Evolutionary conservation across 2,888 invertebrate species (phyloP).

Genomic region (Hofmannophila pseudospretella): DNA sequence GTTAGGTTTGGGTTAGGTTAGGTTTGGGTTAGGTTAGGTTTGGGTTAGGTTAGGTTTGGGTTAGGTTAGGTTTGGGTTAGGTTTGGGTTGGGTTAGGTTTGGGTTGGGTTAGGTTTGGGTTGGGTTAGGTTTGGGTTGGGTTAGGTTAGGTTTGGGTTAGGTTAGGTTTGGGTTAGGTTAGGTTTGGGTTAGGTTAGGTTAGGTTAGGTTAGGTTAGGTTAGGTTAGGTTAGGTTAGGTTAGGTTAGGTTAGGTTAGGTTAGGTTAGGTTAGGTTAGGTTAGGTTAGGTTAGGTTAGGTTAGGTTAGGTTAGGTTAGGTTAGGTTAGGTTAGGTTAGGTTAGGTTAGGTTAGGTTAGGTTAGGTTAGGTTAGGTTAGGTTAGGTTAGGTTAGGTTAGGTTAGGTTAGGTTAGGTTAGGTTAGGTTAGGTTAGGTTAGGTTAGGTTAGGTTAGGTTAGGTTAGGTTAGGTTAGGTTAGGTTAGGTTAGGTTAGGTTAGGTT

Average conservation of each 20-base stretch:
- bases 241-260: constrained; percentile 10
- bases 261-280: constrained; percentile 15
- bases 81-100: not conserved
- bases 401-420: constrained; percentile 7
- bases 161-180: constrained; percentile 14
- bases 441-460: constrained; percentile 7
- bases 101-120: constrained; percentile 10
- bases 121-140: not conserved
- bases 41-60: not conserved
- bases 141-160: not conserved
- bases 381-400: constrained; percentile 10
- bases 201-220: constrained; percentile 12
- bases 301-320: constrained; percentile 14
- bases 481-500: constrained; percentile 7
- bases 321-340: constrained; percentile 16
- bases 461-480: constrained; percentile 7
- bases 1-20: constrained; percentile 12
- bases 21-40: not conserved
- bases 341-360: constrained; percentile 17
- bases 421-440: constrained; percentile 7
- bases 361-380: constrained; percentile 7
- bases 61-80: not conserved
- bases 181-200: constrained; percentile 13
- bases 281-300: constrained; percentile 17
- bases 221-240: constrained; percentile 11